Evolutionary conservation across 2,797 vertebrate genomes (phyloP).

Genomic region (Pipistrellus pipistrellus): DNA sequence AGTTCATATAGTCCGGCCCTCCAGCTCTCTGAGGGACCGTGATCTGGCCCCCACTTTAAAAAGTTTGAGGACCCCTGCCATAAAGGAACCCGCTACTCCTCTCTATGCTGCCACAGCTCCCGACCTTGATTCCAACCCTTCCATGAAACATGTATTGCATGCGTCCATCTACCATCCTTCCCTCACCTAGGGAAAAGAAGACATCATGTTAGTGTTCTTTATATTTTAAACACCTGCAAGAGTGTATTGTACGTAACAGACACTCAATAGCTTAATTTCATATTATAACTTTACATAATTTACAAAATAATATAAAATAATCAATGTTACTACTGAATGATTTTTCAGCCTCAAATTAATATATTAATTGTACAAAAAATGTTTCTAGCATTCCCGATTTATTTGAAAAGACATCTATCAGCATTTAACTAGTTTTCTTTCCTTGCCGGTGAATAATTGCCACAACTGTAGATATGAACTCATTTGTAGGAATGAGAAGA

Average conservation of each 20-base stretch:
- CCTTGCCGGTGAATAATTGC: conserved; percentile 57
- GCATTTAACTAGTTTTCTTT: conserved; percentile 74
- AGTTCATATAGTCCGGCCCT: too few species aligned
- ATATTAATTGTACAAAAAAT: conserved; percentile 54
- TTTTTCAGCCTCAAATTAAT: conserved; percentile 61
- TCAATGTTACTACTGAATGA: conserved; percentile 1
- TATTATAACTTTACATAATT: conserved; percentile 33
- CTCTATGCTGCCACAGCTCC: not conserved
- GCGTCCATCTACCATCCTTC: not conserved
- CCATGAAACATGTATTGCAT: not conserved
- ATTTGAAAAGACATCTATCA: conserved; percentile 55
- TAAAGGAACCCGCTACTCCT: not conserved
- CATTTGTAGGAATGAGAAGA: conserved; percentile 76
- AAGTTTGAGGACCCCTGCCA: too few species aligned
- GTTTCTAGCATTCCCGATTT: not conserved
- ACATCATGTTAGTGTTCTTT: not conserved
- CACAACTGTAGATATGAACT: conserved; percentile 69
- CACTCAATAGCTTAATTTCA: conserved; percentile 24
- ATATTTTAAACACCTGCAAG: not conserved
- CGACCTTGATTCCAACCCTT: not conserved
- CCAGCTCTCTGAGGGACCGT: too few species aligned
- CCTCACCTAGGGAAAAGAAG: not conserved
- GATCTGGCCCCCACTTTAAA: too few species aligned
- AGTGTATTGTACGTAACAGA: not conserved
- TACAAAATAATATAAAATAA: conserved; percentile 54